These are phyloP conservation scores for Oncopeltus fasciatus DNA, from an alignment of 1,140 invertebrate species.

Conservation along the genomic window DNA sequence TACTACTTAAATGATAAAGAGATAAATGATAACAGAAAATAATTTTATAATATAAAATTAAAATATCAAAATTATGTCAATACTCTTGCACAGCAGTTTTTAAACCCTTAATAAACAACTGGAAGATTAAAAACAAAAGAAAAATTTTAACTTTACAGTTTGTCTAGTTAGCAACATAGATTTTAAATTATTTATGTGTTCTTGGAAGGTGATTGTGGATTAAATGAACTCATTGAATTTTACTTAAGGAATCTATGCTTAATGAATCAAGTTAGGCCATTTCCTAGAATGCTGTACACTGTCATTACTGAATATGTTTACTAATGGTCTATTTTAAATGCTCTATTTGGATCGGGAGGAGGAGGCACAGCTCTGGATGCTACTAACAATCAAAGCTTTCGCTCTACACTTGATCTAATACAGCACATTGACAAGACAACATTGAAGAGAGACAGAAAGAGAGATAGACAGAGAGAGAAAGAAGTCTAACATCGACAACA, in stretches of 20 bases:
- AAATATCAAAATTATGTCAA: too few relatives aligned
- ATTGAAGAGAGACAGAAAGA: background rate
- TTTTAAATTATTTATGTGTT: background rate
- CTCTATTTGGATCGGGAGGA: background rate
- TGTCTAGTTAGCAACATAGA: background rate
- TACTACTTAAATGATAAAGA: too few relatives aligned
- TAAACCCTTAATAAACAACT: too few relatives aligned
- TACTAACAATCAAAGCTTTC: background rate
- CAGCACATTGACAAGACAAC: constrained; percentile 8
- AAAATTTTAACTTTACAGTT: too few relatives aligned
- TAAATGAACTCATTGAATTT: background rate
- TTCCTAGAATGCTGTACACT: too few relatives aligned
- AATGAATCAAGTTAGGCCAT: too few relatives aligned
- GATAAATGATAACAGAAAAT: too few relatives aligned
- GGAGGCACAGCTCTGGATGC: background rate
- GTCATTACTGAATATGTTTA: too few relatives aligned
- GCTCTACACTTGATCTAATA: background rate
- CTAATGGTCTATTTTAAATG: background rate
- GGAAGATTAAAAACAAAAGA: too few relatives aligned
- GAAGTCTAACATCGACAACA: constrained; percentile 2
- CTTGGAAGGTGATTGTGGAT: background rate
- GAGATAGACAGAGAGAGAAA: background rate
- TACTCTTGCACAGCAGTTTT: too few relatives aligned
- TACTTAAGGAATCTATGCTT: background rate
- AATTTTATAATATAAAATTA: too few relatives aligned